Evolutionary conservation across 2,797 vertebrate genomes (phyloP), one percentile per base, ranked within the genome.

Genomic region (Alfaro cultratus): DNA sequence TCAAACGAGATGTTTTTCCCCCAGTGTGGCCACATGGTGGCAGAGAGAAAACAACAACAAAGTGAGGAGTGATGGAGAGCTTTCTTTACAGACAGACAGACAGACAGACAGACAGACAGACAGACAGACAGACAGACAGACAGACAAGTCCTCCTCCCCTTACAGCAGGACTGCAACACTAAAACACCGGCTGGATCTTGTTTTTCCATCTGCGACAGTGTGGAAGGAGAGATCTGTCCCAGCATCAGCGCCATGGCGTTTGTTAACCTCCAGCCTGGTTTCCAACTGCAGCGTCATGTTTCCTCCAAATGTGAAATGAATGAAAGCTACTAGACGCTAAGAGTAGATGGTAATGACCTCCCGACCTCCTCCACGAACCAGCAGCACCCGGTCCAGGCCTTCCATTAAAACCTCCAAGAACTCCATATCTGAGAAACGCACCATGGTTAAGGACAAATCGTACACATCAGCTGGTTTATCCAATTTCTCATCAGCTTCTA

Each of bases 261-360:
- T 15, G 26, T 64, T 57, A 74, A 47, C 10, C 2, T 34, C 26
- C 26, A 13, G 11, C n/a, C 73, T 53, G 41, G 41, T 16, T 23
- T 76, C 34, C 1, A 68, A 3, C 34, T 68, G 60, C 74, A 60
- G 73, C 75, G 49, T 29, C 75, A 49, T 5, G 67, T 23, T 72
- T 74, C 18, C 34, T 74, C 47, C 72, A 10, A 43, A 21, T 10
- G 34, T 16, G 16, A 53, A 43, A 34, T 15, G 4, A 55, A 9
- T 45, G 9, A 62, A 62, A 13, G 41, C 43, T 1, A 47, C 13
- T 23, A 29, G 15, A 13, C 12, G 74, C 67, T 80, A 80, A 31
- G 98, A 99, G 88, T 98, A 99, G 92, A 99, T 99, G 76, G 98
- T 99, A 87, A 99, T 97, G 89, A 99, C 98, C 94, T 99, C 98